Evolutionary conservation across 2,797 vertebrate species (phyloP).

Genomic region (Mormyrops attenuatus): DNA sequence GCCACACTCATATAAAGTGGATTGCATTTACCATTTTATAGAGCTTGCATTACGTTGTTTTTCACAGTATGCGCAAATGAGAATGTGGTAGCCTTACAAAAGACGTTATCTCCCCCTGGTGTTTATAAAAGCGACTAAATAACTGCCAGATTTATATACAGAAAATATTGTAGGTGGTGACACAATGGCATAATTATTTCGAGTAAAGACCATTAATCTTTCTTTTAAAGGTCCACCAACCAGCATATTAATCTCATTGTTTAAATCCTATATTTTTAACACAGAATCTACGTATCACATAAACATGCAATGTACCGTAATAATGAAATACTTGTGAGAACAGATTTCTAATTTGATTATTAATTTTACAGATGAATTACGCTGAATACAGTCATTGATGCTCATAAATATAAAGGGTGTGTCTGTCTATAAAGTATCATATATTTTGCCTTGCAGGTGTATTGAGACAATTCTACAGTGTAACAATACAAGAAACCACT

Average conservation of each 20-base stretch:
- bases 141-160: too few relatives aligned
- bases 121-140: neutral
- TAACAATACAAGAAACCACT: neutral
- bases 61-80: neutral
- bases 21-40: neutral
- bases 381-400: neutral
- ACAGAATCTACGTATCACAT: neutral
- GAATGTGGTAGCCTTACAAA: neutral
- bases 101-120: constrained; percentile 13
- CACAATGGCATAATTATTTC: neutral
- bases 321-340: neutral
- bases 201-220: neutral
- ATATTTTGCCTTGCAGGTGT: neutral
- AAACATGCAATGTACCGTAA: neutral
- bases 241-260: neutral
- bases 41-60: neutral
- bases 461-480: neutral
- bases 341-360: neutral
- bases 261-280: neutral
- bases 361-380: neutral
- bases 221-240: neutral
- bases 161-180: neutral
- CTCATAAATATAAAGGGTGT: neutral
- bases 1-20: neutral
- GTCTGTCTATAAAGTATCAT: neutral